A percentile compares a stretch with the other conserved stretches of the same genome.
Conservation (phyloP, 2,113 vertebrate genomes). For the Mola mola region DNA sequence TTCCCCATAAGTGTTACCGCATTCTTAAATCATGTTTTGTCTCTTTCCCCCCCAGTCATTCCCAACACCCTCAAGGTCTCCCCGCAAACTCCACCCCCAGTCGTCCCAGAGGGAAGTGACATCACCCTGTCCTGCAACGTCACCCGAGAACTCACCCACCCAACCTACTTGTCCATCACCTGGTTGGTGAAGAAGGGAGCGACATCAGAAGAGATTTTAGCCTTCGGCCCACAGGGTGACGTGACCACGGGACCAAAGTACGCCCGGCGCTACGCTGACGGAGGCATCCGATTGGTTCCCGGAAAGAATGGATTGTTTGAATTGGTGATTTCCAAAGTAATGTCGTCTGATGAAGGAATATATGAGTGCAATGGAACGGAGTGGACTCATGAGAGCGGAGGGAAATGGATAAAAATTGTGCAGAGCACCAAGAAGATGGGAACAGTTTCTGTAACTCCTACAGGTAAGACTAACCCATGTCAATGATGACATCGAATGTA, state of each 20-base stretch:
- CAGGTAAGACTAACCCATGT: conserved; percentile 78
- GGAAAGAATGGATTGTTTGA: conserved; percentile 79
- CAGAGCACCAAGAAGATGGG: conserved; percentile 86
- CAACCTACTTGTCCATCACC: conserved; percentile 88
- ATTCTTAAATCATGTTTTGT: too few relatives aligned
- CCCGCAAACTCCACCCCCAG: conserved; percentile 58
- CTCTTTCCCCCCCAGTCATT: conserved; percentile 79
- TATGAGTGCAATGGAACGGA: conserved; percentile 88
- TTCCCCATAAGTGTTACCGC: too few relatives aligned
- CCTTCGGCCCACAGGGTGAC: conserved; percentile 85
- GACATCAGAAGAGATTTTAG: conserved; percentile 80
- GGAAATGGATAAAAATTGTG: conserved; percentile 88
- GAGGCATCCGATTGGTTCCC: conserved; percentile 85
- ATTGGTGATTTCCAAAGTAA: conserved; percentile 82
- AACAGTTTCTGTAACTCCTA: conserved; percentile 80
- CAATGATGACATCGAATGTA: too few relatives aligned
- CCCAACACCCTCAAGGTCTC: conserved; percentile 85
- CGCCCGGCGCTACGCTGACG: conserved; percentile 81
- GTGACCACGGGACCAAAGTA: conserved; percentile 78
- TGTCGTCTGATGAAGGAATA: conserved; percentile 78
- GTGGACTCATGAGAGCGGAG: conserved; percentile 86
- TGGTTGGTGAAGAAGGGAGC: conserved; percentile 84
- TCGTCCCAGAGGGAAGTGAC: conserved; percentile 85
- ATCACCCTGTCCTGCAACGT: conserved; percentile 87
- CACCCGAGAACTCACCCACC: conserved; percentile 71